Base-by-base conservation (phyloP, 1,140 invertebrate species). In the Brachystomella parvula region DNA sequence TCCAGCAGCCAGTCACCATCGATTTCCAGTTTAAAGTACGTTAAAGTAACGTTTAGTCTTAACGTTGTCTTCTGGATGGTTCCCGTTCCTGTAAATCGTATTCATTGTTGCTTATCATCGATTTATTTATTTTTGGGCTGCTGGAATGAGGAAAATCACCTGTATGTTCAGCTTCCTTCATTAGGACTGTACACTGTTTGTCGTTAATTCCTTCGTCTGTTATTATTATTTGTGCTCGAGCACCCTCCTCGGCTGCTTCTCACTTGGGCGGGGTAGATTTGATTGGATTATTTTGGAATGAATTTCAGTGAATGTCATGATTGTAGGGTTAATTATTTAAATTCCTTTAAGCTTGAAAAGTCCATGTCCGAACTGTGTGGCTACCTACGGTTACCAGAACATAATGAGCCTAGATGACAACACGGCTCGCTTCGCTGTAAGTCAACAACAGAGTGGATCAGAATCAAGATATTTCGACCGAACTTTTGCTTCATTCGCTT, bases 381-480 rank as follows among this genome's bases (percentile, higher is more conserved):
- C 90, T 66, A 93, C 96, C 19, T 98, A 98, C 77, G 93, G 94
- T 69, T 98, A 88, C 81, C 86, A 85, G 74, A 90, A 98, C 80
- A 87, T 93, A 75, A 92, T 98, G 86, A 83, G 82, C 59, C 83
- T 98, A 47, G 92, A 87, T 75, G 84, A 83, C 66, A 85, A 97
- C 76, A 92, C 92, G 2, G 76, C 78, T 66, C 73, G 74, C 69
- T 89, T 89, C 78, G 81, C 84, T 74, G 83, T 85, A 86, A 85
- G 85, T 89, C 66, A 69, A 62, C 57, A 59, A 21, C 57, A 53
- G 24, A 26, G 49, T 15, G 6, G 3, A 53, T 15, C 49, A 9
- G 6, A 53, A 9, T n/a, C 49, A 3, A n/a, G 15, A 24, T 12
- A 21, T 53, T 26, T 6, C 6, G 6, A 9, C 49, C 15, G 6